Conservation (phyloP, 1,140 invertebrate species). For the Zaprionus vittiger region DNA sequence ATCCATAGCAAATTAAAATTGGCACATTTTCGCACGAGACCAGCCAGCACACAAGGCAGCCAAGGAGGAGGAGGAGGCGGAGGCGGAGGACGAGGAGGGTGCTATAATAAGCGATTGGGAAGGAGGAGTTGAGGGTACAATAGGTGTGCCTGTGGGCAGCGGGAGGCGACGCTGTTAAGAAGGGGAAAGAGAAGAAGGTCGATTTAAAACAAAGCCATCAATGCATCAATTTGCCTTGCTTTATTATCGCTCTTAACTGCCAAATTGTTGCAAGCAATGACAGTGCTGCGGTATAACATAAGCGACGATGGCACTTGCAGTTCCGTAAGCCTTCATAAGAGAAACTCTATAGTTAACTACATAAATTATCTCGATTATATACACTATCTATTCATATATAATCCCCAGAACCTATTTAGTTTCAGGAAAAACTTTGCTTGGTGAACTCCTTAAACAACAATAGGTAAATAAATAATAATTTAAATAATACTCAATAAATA, state of each 20-base stretch:
- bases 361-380: too few species aligned
- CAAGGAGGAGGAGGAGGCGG: not conserved
- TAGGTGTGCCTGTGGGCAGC: not conserved
- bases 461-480: not conserved
- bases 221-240: slow-evolving; percentile 24
- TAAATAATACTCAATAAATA: not conserved
- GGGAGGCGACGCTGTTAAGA: too few species aligned
- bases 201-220: slow-evolving; percentile 36
- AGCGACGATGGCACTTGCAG: too few species aligned
- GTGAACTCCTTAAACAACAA: too few species aligned
- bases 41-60: slow-evolving; percentile 9
- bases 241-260: slow-evolving; percentile 60
- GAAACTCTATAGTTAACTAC: too few species aligned
- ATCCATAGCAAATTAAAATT: slow-evolving; percentile 59
- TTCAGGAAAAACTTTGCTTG: too few species aligned
- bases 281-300: not conserved
- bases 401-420: too few species aligned
- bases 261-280: slow-evolving; percentile 44
- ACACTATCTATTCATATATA: too few species aligned
- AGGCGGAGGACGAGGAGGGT: not conserved
- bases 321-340: too few species aligned
- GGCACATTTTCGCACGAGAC: slow-evolving; percentile 55
- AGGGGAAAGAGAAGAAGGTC: not conserved
- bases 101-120: not conserved
- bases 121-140: not conserved